These are phyloP conservation scores for Linhomoeus sp. DNA, from an alignment of 2,888 invertebrate genomes.

Conservation along the genomic window DNA sequence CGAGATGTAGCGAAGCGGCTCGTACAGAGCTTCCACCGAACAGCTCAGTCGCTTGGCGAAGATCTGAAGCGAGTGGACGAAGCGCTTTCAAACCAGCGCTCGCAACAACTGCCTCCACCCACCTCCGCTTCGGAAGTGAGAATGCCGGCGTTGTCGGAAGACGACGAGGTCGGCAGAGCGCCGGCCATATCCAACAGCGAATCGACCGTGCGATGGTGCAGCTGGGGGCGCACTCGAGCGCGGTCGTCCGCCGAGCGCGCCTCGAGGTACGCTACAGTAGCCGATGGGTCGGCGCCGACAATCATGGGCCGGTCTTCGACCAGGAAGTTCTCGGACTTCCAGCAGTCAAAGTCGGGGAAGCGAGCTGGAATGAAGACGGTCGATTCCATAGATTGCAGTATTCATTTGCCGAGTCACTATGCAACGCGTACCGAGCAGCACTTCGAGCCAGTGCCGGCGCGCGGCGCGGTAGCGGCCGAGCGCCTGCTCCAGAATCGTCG, in stretches of 20 bases:
- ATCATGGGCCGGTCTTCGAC: neutral
- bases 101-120: too few species aligned
- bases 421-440: neutral
- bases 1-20: constrained; percentile 23
- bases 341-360: constrained; percentile 1
- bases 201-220: too few species aligned
- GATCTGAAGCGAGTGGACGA: constrained; percentile 14
- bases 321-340: neutral
- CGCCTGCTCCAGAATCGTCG: neutral
- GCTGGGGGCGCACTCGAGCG: too few species aligned
- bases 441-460: neutral
- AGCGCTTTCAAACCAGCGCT: too few species aligned
- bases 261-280: neutral
- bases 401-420: too few species aligned
- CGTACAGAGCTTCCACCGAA: constrained; percentile 13
- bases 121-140: too few species aligned
- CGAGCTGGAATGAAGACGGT: too few species aligned
- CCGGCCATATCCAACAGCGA: too few species aligned
- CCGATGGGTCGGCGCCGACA: neutral
- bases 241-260: too few species aligned
- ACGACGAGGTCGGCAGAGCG: too few species aligned
- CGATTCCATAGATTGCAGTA: too few species aligned
- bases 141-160: too few species aligned
- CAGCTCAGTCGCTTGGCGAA: constrained; percentile 24
- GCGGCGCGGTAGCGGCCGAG: constrained; percentile 1